Evolutionary conservation across 2,888 invertebrate genomes (phyloP).

Genomic region (Cremastinae sp.): DNA sequence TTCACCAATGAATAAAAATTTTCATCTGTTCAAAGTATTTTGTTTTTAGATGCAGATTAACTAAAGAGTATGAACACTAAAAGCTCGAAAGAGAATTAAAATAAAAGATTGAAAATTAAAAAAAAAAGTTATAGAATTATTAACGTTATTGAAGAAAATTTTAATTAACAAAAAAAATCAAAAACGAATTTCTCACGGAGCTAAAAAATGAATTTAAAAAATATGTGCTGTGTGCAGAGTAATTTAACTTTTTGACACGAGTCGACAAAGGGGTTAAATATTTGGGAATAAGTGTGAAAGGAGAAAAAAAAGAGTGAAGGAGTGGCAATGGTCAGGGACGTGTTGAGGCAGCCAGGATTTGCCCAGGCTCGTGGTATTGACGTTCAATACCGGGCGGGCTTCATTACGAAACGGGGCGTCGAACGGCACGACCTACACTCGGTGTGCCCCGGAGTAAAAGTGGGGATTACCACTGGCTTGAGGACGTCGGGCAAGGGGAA

Average conservation of each 20-base stretch:
- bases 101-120: no score
- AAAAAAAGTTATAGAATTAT: no score
- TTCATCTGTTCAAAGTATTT: no score
- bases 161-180: no score
- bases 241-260: not conserved
- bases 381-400: slow-evolving; percentile 45
- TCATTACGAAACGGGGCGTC: slow-evolving; percentile 45
- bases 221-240: slow-evolving; percentile 37
- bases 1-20: no score
- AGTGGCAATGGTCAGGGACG: slow-evolving; percentile 45
- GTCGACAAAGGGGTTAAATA: not conserved
- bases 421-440: slow-evolving; percentile 23
- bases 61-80: no score
- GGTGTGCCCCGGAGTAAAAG: not conserved
- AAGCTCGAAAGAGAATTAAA: no score
- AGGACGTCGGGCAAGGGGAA: no score
- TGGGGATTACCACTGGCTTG: not conserved
- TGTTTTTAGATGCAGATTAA: no score
- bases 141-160: no score
- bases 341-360: slow-evolving; percentile 41
- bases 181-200: no score
- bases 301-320: slow-evolving; percentile 3
- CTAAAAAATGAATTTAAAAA: slow-evolving; percentile 29
- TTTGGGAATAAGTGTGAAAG: not conserved
- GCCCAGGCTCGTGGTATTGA: slow-evolving; percentile 49